phyloP scores from a whole-genome alignment of 1,140 invertebrate genomes.

The Ips nitidus region DNA sequence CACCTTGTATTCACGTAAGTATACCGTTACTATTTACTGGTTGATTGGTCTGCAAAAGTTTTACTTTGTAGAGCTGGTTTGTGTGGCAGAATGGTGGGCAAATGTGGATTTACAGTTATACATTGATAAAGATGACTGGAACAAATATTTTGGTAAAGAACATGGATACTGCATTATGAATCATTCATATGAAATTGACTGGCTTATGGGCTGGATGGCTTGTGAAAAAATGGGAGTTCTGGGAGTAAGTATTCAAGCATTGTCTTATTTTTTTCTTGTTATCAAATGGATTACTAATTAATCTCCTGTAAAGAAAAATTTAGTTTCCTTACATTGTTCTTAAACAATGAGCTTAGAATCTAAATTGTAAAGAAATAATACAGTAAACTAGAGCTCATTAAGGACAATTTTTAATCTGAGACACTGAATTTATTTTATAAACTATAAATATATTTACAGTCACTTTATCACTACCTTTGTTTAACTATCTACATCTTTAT shows the following conservation, averaged over 20 bases:
- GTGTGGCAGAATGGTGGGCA: slow-evolving; percentile 93
- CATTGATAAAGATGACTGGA: slow-evolving; percentile 75
- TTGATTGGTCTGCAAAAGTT: slow-evolving; percentile 7
- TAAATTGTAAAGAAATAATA: too few species aligned
- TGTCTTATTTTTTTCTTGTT: background rate
- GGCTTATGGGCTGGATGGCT: slow-evolving; percentile 87
- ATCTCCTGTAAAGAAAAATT: background rate
- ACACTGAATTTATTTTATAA: too few species aligned
- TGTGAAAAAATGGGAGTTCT: slow-evolving; percentile 75
- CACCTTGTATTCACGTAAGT: slow-evolving; percentile 89
- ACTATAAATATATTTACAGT: too few species aligned
- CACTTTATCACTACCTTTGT: too few species aligned
- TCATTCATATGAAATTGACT: slow-evolving; percentile 94
- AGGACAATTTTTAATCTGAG: too few species aligned
- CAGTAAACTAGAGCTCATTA: too few species aligned
- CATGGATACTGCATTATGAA: slow-evolving; percentile 92
- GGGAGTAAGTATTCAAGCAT: slow-evolving; percentile 62
- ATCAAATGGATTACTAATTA: background rate
- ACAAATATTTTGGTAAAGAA: slow-evolving; percentile 82
- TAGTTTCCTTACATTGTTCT: background rate
- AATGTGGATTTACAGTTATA: slow-evolving; percentile 72
- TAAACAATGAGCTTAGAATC: background rate
- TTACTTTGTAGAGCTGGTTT: slow-evolving; percentile 75
- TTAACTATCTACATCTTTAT: too few species aligned
- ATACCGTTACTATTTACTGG: slow-evolving; percentile 2